Percentiles rank a stretch among this genome's conserved stretches.
Conservation (phyloP, 1,140 invertebrate species). For the Orchesella cincta region DNA sequence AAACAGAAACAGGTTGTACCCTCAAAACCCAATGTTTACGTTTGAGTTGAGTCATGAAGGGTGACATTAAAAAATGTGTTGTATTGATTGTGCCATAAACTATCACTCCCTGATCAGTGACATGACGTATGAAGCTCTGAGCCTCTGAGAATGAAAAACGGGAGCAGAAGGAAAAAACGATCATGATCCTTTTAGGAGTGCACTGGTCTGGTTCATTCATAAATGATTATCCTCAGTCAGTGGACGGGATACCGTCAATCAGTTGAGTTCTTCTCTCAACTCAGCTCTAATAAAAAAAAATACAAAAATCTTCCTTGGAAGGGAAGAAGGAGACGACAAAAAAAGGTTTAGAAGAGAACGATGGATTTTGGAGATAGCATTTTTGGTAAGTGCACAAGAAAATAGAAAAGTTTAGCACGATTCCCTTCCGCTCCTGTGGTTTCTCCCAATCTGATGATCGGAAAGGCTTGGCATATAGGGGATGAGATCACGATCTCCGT, state of each 20-base stretch:
- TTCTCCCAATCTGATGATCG: conserved; percentile 43
- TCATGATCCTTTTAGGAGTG: background rate
- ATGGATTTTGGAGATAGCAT: background rate
- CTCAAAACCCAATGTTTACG: background rate
- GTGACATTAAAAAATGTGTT: background rate
- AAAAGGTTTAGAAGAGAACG: conserved; percentile 28
- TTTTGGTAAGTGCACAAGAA: conserved; percentile 3
- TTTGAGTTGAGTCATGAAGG: background rate
- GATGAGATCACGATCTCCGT: conserved; percentile 47
- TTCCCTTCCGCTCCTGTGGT: conserved; percentile 45
- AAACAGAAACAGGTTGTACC: background rate
- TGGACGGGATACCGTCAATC: background rate
- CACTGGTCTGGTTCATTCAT: background rate
- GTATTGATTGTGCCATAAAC: background rate
- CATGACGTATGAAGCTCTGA: background rate
- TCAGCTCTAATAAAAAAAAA: conserved; percentile 1
- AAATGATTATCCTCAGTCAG: no score
- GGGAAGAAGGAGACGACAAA: conserved; percentile 28
- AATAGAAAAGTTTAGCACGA: conserved; percentile 43
- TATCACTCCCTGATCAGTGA: background rate
- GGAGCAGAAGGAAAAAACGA: background rate
- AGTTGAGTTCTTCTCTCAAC: background rate
- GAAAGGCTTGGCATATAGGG: conserved; percentile 36
- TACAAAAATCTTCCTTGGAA: conserved; percentile 12
- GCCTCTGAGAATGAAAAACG: background rate